Evolutionary conservation across 37 sponge, comb jelly and placozoan genomes (phyloP).

Genomic region (Theonella swinhoei): DNA sequence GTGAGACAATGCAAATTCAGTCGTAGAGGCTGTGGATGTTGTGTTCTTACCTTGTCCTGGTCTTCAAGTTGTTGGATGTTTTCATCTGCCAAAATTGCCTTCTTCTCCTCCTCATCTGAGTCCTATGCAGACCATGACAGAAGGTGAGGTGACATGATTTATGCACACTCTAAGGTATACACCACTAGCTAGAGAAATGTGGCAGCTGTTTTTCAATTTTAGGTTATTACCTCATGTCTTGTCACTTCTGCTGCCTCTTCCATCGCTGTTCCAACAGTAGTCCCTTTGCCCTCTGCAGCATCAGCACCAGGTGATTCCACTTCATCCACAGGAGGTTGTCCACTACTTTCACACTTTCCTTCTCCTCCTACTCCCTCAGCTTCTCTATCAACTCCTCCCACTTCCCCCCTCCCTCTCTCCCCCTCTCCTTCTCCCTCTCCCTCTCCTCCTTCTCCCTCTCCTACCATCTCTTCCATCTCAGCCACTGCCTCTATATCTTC

Average conservation of each 20-base stretch:
- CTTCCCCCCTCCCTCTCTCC: background rate
- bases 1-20: background rate
- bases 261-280: background rate
- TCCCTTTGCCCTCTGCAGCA: background rate
- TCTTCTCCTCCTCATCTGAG: slow-evolving; percentile 71
- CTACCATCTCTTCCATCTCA: background rate
- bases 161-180: background rate
- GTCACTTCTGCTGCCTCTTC: background rate
- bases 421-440: background rate
- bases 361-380: background rate
- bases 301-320: background rate
- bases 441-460: background rate
- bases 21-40: background rate
- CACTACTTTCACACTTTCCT: slow-evolving; percentile 3
- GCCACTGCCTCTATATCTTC: background rate
- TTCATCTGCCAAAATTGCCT: slow-evolving; percentile 63
- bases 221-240: too few species aligned
- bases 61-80: slow-evolving; percentile 66
- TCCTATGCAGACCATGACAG: background rate
- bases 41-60: slow-evolving; percentile 39
- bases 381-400: background rate
- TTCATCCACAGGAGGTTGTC: background rate
- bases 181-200: too few species aligned
- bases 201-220: too few species aligned
- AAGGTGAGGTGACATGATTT: too few species aligned